Evolutionary conservation across 2,888 invertebrate species (phyloP).

Genomic region (Catocala fraxini): DNA sequence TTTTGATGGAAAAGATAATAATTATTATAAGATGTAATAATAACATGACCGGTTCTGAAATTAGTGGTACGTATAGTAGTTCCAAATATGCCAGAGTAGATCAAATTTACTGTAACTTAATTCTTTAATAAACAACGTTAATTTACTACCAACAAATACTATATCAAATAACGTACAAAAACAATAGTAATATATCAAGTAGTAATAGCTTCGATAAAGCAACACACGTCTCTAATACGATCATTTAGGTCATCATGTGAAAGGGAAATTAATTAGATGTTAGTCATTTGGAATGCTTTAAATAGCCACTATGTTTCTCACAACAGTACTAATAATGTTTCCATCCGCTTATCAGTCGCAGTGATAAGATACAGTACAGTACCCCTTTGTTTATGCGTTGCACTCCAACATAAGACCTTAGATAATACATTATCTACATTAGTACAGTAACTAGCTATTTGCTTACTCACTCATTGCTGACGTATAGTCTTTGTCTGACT

Average conservation of each 20-base stretch:
- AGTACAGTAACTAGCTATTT: slow-evolving; percentile 66
- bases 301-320: slow-evolving; percentile 62
- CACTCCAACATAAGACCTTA: slow-evolving; percentile 75
- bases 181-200: slow-evolving; percentile 16
- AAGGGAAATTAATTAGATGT: slow-evolving; percentile 49
- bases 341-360: slow-evolving; percentile 70
- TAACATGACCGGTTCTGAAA: too few relatives aligned
- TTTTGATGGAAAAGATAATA: too few relatives aligned
- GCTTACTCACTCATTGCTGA: slow-evolving; percentile 65
- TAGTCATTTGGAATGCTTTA: slow-evolving; percentile 50
- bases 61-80: too few relatives aligned
- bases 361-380: slow-evolving; percentile 81
- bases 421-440: slow-evolving; percentile 76
- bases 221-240: slow-evolving; percentile 26
- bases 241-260: slow-evolving; percentile 34
- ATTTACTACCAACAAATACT: slow-evolving; percentile 5
- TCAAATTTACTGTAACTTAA: too few relatives aligned
- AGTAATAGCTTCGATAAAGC: slow-evolving; percentile 29
- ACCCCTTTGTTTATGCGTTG: slow-evolving; percentile 80
- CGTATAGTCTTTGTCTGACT: slow-evolving; percentile 66
- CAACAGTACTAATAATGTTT: slow-evolving; percentile 72
- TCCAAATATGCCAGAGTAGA: too few relatives aligned
- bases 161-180: slow-evolving; percentile 14
- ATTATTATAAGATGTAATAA: too few relatives aligned
- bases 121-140: background rate